A percentile compares a stretch with the other conserved stretches of the same genome.
Conservation (phyloP, 2,113 vertebrate species). For the Collichthys lucidus region DNA sequence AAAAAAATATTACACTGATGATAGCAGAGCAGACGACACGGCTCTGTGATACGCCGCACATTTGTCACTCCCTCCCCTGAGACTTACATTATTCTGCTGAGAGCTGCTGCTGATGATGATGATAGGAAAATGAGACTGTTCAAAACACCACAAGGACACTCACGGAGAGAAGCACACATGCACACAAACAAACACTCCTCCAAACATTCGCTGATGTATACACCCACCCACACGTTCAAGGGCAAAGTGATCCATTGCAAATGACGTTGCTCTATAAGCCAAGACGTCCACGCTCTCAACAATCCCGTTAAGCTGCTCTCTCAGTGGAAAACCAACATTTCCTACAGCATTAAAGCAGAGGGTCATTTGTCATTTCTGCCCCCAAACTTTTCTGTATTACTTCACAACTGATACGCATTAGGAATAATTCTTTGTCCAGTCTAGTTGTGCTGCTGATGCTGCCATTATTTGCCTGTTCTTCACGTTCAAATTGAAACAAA, state of each 20-base stretch:
- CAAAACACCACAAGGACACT: constrained; percentile 56
- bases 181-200: constrained; percentile 27
- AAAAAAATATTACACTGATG: background rate
- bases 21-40: background rate
- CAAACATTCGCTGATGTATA: constrained; percentile 36
- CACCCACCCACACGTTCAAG: constrained; percentile 37
- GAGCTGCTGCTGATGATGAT: constrained; percentile 44
- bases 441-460: background rate
- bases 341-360: constrained; percentile 21
- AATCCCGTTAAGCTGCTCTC: constrained; percentile 53
- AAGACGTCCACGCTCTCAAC: constrained; percentile 32
- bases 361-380: constrained; percentile 11
- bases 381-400: constrained; percentile 12
- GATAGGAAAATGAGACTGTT: constrained; percentile 35
- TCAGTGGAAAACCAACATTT: constrained; percentile 36
- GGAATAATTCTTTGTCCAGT: background rate
- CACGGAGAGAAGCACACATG: constrained; percentile 14
- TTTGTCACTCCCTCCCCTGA: constrained; percentile 41
- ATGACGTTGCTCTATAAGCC: constrained; percentile 43
- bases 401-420: background rate
- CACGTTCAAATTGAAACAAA: background rate
- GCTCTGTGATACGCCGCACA: constrained; percentile 1
- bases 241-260: constrained; percentile 57
- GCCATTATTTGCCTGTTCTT: background rate
- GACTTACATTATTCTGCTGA: constrained; percentile 52